These are phyloP conservation scores for Drosophila mayaguana DNA, from an alignment of 2,888 invertebrate genomes.

Conservation along the genomic window DNA sequence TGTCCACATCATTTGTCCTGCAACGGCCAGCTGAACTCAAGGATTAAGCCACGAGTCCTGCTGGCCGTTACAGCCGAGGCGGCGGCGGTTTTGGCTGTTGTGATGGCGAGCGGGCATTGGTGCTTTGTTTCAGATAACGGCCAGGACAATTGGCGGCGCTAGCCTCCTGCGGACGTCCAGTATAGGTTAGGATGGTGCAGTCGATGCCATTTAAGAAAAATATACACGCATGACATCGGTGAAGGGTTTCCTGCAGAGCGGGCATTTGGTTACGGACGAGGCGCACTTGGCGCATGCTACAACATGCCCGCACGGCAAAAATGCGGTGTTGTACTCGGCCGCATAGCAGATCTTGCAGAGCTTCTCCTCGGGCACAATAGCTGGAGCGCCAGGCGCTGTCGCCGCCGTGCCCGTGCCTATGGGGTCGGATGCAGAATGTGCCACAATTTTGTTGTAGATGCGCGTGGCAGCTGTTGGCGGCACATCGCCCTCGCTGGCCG, in stretches of 20 bases:
- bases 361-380: conserved; percentile 86
- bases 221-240: conserved; percentile 86
- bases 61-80: conserved; percentile 56
- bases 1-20: not conserved
- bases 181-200: conserved; percentile 6
- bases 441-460: conserved; percentile 52
- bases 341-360: conserved; percentile 97
- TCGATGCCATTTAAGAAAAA: conserved; percentile 83
- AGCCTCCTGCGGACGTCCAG: conserved; percentile 13
- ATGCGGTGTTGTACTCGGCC: conserved; percentile 94
- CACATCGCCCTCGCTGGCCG: conserved; percentile 43
- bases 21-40: conserved; percentile 58
- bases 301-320: conserved; percentile 98
- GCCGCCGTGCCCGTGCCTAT: not conserved
- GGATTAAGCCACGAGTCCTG: conserved; percentile 16
- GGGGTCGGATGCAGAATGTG: conserved; percentile 21
- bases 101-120: not conserved
- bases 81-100: not conserved
- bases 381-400: conserved; percentile 16
- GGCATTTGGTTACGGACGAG: conserved; percentile 93
- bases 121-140: conserved; percentile 15
- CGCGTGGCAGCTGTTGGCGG: conserved; percentile 47
- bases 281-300: conserved; percentile 97
- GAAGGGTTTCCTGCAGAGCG: conserved; percentile 93
- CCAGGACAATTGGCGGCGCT: conserved; percentile 5